Conservation (phyloP, 2,888 invertebrate species). For the Caenorhabditis virilis region DNA sequence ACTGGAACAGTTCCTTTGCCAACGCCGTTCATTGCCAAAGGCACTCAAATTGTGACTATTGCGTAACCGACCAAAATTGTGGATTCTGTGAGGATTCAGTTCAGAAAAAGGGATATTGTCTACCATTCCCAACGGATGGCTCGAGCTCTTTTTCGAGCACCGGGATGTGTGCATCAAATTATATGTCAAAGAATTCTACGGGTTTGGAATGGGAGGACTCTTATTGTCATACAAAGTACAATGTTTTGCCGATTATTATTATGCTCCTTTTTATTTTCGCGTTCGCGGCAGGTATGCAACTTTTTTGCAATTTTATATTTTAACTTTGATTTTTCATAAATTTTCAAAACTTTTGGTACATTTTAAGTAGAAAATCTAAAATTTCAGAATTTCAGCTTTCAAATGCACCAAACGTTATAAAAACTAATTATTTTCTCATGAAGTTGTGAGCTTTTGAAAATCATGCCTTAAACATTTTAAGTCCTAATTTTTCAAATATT, state of each 20-base stretch:
- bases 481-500: too few relatives aligned
- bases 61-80: constrained; percentile 70
- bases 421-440: too few relatives aligned
- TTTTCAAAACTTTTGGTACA: too few relatives aligned
- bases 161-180: constrained; percentile 32
- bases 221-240: constrained; percentile 67
- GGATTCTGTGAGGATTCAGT: constrained; percentile 67
- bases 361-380: too few relatives aligned
- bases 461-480: too few relatives aligned
- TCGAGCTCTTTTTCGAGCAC: constrained; percentile 37
- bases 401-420: too few relatives aligned
- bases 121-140: constrained; percentile 36
- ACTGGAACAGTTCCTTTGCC: constrained; percentile 14
- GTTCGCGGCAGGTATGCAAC: constrained; percentile 50
- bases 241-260: constrained; percentile 65
- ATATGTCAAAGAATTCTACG: constrained; percentile 12
- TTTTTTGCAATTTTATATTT: too few relatives aligned
- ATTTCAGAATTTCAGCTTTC: too few relatives aligned
- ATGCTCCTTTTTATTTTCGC: constrained; percentile 59
- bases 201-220: constrained; percentile 53
- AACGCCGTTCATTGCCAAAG: constrained; percentile 25
- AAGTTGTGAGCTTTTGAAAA: too few relatives aligned
- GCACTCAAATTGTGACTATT: constrained; percentile 69
- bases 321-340: too few relatives aligned
- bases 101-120: constrained; percentile 42